A percentile compares a stretch with the other conserved stretches of the same genome.
Conservation (phyloP, 2,888 invertebrate genomes). For the Homarus gammarus region DNA sequence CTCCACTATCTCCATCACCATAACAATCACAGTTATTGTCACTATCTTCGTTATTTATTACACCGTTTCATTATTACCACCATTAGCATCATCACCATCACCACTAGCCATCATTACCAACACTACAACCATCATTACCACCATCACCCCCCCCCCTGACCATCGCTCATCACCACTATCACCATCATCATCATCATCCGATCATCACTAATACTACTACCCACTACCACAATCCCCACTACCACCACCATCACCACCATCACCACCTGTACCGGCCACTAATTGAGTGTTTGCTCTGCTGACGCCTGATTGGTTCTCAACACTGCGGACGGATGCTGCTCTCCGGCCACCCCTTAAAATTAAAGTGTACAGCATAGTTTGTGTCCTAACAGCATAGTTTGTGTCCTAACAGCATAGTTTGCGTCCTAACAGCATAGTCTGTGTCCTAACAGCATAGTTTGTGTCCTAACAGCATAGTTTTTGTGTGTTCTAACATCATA, state of each 20-base stretch:
- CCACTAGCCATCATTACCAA: neutral
- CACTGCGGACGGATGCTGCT: conserved; percentile 10
- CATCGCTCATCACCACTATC: neutral
- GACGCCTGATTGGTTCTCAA: conserved; percentile 50
- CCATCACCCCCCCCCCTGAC: neutral
- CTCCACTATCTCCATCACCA: too few relatives aligned
- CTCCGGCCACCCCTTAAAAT: conserved; percentile 12
- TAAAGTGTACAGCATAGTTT: conserved; percentile 3
- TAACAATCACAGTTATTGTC: too few relatives aligned
- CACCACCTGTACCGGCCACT: conserved; percentile 32
- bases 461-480: neutral
- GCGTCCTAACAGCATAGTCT: neutral
- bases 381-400: neutral
- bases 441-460: neutral
- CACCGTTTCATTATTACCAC: too few relatives aligned
- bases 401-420: neutral
- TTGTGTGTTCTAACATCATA: neutral
- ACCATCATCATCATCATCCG: neutral
- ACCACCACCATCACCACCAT: conserved; percentile 19
- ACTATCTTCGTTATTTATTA: too few relatives aligned
- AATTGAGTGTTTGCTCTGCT: conserved; percentile 49
- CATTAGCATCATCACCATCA: too few relatives aligned
- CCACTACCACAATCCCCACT: neutral
- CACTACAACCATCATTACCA: neutral
- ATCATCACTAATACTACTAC: neutral